Evolutionary conservation across 2,888 invertebrate genomes (phyloP).

Genomic region (Timandra comae): DNA sequence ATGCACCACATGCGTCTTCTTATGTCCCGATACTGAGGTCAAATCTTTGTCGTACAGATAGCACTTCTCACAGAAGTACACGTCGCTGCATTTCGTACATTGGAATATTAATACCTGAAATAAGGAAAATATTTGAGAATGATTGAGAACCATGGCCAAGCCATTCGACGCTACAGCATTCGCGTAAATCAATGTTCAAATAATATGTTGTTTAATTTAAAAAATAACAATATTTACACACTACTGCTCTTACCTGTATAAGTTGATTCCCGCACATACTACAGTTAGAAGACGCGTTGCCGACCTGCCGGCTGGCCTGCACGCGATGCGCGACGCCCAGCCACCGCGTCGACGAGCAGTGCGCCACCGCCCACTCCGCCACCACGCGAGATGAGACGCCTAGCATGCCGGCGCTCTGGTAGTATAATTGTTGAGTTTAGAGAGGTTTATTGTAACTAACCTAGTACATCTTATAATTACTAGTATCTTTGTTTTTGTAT

Average conservation of each 20-base stretch:
- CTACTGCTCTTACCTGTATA: constrained; percentile 38
- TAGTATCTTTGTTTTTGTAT: no score
- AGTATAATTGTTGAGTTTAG: no score
- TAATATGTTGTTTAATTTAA: neutral
- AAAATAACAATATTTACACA: neutral
- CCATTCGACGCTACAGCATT: no score
- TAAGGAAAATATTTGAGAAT: no score
- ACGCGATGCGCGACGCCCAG: constrained; percentile 44
- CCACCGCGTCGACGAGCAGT: constrained; percentile 49
- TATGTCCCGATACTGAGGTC: constrained; percentile 48
- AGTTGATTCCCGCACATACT: constrained; percentile 42
- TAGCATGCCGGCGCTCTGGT: constrained; percentile 81
- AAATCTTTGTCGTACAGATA: constrained; percentile 60
- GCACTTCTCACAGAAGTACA: constrained; percentile 67
- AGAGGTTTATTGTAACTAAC: no score
- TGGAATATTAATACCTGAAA: constrained; percentile 66
- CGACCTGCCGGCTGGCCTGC: constrained; percentile 30
- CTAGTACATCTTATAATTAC: no score
- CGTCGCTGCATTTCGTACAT: constrained; percentile 57
- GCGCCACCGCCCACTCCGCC: constrained; percentile 82
- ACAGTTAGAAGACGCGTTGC: constrained; percentile 32
- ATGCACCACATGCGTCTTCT: constrained; percentile 60
- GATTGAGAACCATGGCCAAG: no score
- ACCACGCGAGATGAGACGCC: constrained; percentile 82
- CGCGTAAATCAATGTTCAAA: no score